phyloP scores from a whole-genome alignment of 2,113 vertebrate genomes.

The Actinemys pallida region DNA sequence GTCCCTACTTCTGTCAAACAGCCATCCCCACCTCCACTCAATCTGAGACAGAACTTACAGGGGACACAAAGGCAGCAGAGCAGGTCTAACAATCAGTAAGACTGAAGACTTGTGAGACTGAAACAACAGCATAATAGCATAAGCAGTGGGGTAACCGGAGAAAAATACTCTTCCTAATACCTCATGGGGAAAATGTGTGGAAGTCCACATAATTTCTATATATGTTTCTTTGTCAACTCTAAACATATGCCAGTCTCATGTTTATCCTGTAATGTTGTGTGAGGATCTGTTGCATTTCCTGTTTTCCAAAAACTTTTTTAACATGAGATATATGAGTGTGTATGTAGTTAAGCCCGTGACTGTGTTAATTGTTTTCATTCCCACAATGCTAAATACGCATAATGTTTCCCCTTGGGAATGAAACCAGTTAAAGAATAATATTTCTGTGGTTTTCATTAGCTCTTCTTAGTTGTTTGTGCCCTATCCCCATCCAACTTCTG shows the following conservation, averaged over 20 bases:
- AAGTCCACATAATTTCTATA: background rate
- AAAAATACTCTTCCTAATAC: background rate
- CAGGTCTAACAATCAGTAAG: background rate
- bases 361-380: slow-evolving; percentile 1
- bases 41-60: rapidly evolving
- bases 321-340: background rate
- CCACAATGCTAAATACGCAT: slow-evolving; percentile 6
- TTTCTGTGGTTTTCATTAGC: slow-evolving; percentile 8
- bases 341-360: background rate
- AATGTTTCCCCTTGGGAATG: slow-evolving; percentile 40
- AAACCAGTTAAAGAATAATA: slow-evolving; percentile 33
- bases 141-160: background rate
- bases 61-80: background rate
- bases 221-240: background rate
- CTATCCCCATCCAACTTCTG: slow-evolving; percentile 16
- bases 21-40: background rate
- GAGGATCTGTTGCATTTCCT: rapidly evolving
- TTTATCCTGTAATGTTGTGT: background rate
- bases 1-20: too few species aligned
- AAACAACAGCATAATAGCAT: background rate
- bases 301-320: slow-evolving; percentile 6
- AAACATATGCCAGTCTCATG: background rate
- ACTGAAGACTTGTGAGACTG: background rate
- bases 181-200: background rate
- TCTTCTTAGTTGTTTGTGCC: slow-evolving; percentile 6